phyloP scores from a whole-genome alignment of 2,113 vertebrate species.

The Serilophus lunatus region DNA sequence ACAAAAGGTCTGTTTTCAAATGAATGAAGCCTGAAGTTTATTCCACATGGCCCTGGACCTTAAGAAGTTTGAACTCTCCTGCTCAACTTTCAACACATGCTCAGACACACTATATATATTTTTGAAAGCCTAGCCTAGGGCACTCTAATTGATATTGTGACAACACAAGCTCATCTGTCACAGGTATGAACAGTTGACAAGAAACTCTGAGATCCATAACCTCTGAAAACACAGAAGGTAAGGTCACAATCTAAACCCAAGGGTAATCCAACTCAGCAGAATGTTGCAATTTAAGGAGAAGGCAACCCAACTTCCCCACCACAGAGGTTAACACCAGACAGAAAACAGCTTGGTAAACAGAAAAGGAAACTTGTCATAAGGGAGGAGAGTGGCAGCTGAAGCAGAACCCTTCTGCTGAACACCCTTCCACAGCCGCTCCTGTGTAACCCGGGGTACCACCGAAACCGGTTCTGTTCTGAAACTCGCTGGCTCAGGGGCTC shows the following conservation, averaged over 20 bases:
- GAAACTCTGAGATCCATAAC: neutral
- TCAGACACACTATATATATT: accelerated
- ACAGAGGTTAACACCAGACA: neutral
- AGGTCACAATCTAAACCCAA: neutral
- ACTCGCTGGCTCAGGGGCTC: accelerated
- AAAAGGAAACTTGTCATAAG: neutral
- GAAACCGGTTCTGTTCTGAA: neutral
- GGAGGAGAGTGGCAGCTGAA: neutral
- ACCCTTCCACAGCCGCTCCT: neutral
- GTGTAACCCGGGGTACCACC: accelerated
- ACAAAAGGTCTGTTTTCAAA: neutral
- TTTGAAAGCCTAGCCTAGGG: neutral
- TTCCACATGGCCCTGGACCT: neutral
- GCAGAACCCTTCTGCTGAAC: neutral
- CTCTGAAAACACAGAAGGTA: neutral
- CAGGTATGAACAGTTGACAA: neutral
- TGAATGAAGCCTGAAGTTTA: neutral
- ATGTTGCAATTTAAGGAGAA: neutral
- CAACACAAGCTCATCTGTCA: neutral
- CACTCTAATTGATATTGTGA: neutral
- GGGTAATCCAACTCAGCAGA: neutral
- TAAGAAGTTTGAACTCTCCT: neutral
- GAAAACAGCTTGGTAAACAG: neutral
- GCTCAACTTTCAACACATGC: neutral
- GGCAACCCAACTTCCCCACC: neutral